These are phyloP conservation scores for Actinemys pallida DNA, from an alignment of 2,113 vertebrate species.

Conservation along the genomic window DNA sequence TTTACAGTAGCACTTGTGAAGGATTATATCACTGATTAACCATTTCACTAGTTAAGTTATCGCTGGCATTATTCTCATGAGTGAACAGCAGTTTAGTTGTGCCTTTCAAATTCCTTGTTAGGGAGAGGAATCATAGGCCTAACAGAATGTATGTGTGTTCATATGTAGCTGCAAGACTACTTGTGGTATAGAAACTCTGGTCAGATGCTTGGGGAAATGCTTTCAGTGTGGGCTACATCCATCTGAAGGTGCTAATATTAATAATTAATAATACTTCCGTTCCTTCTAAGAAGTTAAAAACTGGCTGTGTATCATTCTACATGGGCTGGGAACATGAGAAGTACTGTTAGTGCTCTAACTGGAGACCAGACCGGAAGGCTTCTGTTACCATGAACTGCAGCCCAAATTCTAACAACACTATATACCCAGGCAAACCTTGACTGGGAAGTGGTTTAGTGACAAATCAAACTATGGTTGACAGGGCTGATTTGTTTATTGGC, in stretches of 20 bases:
- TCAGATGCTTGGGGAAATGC: not conserved
- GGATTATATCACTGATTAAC: not conserved
- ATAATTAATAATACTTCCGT: not conserved
- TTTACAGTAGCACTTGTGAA: not conserved
- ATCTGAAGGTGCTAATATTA: not conserved
- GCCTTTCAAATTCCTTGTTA: not conserved
- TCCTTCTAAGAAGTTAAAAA: not conserved
- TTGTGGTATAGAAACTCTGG: not conserved
- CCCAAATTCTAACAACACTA: not conserved
- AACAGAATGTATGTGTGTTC: not conserved
- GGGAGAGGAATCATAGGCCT: not conserved
- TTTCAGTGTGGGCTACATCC: not conserved
- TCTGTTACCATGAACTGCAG: not conserved
- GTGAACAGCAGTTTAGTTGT: accelerated
- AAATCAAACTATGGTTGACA: not conserved
- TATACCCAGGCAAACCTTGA: not conserved
- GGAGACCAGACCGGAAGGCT: not conserved
- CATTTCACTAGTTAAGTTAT: accelerated
- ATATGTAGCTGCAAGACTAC: accelerated
- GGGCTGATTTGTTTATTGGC: not conserved
- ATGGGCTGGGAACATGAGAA: not conserved
- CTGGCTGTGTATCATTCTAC: accelerated
- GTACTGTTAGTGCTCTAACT: not conserved
- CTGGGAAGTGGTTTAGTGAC: not conserved
- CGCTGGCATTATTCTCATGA: not conserved